A percentile compares a stretch with the other conserved stretches of the same genome.
phyloP scores from a whole-genome alignment of 2,113 vertebrate species.

The Catagonus wagneri region DNA sequence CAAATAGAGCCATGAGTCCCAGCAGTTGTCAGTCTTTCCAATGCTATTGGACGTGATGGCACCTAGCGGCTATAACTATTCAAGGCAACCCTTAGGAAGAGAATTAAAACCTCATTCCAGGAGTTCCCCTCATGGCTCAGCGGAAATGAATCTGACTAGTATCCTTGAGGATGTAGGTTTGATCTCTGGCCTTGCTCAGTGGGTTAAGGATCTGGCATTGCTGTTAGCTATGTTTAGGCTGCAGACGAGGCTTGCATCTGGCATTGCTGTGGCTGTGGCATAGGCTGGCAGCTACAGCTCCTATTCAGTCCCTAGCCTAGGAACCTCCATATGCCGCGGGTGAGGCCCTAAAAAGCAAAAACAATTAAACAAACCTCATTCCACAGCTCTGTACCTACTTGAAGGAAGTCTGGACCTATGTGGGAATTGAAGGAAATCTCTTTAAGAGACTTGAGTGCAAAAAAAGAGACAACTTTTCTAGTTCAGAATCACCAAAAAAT shows the following conservation, averaged over 20 bases:
- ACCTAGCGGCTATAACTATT: background rate
- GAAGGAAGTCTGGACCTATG: background rate
- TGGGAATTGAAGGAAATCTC: background rate
- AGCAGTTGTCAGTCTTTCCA: background rate
- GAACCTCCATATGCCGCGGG: no score
- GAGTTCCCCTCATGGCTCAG: no score
- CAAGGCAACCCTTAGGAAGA: background rate
- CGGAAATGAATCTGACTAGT: no score
- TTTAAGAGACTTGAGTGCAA: slow-evolving; percentile 9
- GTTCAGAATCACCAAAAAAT: slow-evolving; percentile 7
- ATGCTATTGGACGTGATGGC: background rate
- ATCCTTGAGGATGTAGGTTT: no score
- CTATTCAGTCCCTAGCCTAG: no score
- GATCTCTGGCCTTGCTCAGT: no score
- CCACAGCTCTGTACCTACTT: background rate
- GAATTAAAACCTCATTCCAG: slow-evolving; percentile 25
- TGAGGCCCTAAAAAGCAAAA: no score
- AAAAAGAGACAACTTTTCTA: slow-evolving; percentile 31
- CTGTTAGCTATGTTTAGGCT: no score
- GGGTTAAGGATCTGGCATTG: no score
- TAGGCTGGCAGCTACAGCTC: no score
- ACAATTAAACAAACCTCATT: slow-evolving; percentile 6
- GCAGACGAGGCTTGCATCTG: no score
- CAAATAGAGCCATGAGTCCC: background rate
- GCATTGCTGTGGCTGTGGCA: no score